phyloP scores from a whole-genome alignment of 2,113 vertebrate species.

The Scopus umbretta region DNA sequence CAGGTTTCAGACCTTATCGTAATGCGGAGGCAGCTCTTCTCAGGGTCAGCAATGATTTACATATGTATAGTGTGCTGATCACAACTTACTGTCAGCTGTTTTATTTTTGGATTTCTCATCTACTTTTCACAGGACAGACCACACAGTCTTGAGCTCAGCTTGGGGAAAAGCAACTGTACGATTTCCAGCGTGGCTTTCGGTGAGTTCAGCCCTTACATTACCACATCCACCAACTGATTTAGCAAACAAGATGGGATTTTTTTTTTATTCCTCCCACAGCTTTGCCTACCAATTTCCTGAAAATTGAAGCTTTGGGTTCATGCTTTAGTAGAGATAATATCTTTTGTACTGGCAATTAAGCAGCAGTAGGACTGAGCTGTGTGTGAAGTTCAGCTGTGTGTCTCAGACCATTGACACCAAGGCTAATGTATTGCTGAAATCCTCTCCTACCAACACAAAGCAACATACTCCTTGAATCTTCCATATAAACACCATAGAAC shows the following conservation, averaged over 20 bases:
- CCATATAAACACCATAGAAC: neutral
- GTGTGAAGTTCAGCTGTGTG: neutral
- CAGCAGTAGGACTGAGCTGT: neutral
- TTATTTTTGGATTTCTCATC: constrained; percentile 65
- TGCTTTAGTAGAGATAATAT: neutral
- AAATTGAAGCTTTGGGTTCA: neutral
- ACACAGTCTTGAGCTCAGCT: constrained; percentile 36
- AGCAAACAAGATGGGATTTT: neutral
- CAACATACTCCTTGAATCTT: neutral
- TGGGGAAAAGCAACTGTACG: neutral
- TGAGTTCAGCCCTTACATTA: neutral
- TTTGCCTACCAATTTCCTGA: constrained; percentile 25
- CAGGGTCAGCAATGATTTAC: constrained; percentile 49
- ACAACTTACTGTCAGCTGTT: constrained; percentile 41
- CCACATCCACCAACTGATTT: constrained; percentile 35
- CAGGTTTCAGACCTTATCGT: constrained; percentile 53
- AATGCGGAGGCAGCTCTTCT: constrained; percentile 49
- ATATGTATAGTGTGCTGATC: constrained; percentile 40
- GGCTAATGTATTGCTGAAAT: neutral
- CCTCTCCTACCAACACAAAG: neutral
- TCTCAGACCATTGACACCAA: neutral
- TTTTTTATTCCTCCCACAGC: neutral
- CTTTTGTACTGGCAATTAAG: constrained; percentile 13
- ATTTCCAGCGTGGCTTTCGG: neutral
- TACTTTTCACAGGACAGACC: constrained; percentile 56